phyloP scores from a whole-genome alignment of 1,140 invertebrate genomes.

The Ceratosolen solmsi region DNA sequence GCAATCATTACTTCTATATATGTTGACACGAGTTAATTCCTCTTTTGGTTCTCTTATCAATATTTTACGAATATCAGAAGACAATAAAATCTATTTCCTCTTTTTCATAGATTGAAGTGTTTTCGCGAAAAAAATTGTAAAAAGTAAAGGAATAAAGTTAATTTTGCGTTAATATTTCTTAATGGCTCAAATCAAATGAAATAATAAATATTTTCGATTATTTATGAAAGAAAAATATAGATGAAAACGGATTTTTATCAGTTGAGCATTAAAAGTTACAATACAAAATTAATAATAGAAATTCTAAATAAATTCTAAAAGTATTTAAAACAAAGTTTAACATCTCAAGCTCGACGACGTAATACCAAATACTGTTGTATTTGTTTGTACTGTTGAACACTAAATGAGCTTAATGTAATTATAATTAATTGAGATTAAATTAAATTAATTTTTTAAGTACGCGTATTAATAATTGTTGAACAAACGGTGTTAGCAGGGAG shows the following conservation, averaged over 20 bases:
- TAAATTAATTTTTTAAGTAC: too few relatives aligned
- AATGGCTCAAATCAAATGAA: neutral
- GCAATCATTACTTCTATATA: constrained; percentile 11
- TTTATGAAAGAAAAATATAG: neutral
- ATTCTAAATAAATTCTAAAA: too few relatives aligned
- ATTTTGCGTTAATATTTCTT: neutral
- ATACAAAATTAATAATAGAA: neutral
- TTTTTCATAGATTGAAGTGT: neutral
- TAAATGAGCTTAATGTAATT: too few relatives aligned
- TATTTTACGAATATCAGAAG: neutral
- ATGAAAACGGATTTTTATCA: neutral
- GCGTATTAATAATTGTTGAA: too few relatives aligned
- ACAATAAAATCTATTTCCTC: neutral
- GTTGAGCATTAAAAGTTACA: neutral
- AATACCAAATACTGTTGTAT: too few relatives aligned
- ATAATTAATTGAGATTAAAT: too few relatives aligned
- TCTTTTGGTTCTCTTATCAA: neutral
- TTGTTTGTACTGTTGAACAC: too few relatives aligned
- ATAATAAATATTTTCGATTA: neutral
- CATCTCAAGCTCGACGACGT: too few relatives aligned
- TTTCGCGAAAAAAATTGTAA: constrained; percentile 1
- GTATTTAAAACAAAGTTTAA: too few relatives aligned
- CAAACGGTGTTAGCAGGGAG: too few relatives aligned
- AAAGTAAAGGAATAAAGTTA: neutral
- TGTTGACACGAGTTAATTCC: neutral